Base-by-base conservation (phyloP, 2,113 vertebrate genomes). In the Elephas maximus region DNA sequence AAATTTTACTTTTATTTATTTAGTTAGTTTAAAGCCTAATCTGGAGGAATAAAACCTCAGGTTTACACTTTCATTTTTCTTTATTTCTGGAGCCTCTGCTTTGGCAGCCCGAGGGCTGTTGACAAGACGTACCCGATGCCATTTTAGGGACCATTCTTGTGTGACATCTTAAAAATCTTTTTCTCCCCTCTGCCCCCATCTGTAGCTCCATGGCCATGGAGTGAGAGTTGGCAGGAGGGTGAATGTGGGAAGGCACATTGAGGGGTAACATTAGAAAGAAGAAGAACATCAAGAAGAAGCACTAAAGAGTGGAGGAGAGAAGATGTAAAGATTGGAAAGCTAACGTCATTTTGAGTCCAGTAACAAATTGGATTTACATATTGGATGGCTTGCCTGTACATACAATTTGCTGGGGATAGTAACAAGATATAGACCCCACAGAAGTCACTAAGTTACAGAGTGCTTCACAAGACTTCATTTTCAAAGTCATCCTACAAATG, bases 11-110 rank as follows among this genome's bases (percentile, higher is more conserved):
- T 90, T 95, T 37, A 37, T 37, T 37, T 37, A 37, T 37, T 37
- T 37, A 37, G 37, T 37, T 37, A 37, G 37, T 88, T 95, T 3
- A 94, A 95, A 83, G 63, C 6, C 48, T 93, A 63, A 88, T 86
- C 41, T 96, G 62, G 63, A 93, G 76, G 37, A 94, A 57, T 12
- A 62, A 94, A 87, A 81, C 21, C n/a, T 83, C 17, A 95, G 62
- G 63, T 83, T 94, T 92, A 76, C 18, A 93, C 9, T 45, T 88
- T 87, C 78, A 69, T 90, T 96, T 77, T 94, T 95, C 80, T 90
- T 93, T 88, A 80, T 86, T 80, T 95, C 57, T 90, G 74, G 69
- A 96, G 51, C 33, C 69, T 96, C 14, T 92, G 51, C 86, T 87
- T 93, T 96, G 86, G 84, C 79, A 81, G 74, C 48, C 63, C 48